Percentiles rank a stretch among this genome's conserved stretches.
Evolutionary conservation across 2,888 invertebrate genomes (phyloP).

Genomic region (Papilio gigon): DNA sequence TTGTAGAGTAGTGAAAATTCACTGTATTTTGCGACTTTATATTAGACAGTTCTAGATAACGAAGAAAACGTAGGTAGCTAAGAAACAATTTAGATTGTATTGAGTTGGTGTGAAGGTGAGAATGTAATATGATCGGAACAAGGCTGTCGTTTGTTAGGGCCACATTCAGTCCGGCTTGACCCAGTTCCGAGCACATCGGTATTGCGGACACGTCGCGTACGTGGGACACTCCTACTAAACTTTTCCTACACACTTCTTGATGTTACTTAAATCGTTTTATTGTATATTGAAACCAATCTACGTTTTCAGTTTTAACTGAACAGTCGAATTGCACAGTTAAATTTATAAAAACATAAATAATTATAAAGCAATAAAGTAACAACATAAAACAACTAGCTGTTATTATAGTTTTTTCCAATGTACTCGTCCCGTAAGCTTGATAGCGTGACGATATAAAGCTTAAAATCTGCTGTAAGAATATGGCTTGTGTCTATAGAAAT

Average conservation of each 20-base stretch:
- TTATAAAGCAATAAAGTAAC: too few species aligned
- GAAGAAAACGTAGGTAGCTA: background rate
- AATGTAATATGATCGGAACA: conserved; percentile 12
- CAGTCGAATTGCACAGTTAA: too few species aligned
- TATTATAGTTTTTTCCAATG: too few species aligned
- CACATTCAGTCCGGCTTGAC: conserved; percentile 30
- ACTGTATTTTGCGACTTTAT: background rate
- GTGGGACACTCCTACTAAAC: conserved; percentile 4
- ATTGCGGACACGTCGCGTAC: conserved; percentile 13
- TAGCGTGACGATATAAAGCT: too few species aligned
- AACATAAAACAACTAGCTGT: too few species aligned
- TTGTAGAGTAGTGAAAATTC: too few species aligned
- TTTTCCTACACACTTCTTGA: background rate
- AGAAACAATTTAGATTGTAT: conserved; percentile 6
- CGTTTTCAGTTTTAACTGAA: too few species aligned
- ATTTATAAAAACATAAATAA: too few species aligned
- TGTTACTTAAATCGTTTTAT: background rate
- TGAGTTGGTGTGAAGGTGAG: conserved; percentile 18
- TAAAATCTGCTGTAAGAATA: too few species aligned
- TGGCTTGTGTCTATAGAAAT: too few species aligned
- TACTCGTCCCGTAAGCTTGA: too few species aligned
- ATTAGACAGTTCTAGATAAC: background rate
- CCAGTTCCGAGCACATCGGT: conserved; percentile 22
- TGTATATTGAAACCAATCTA: background rate
- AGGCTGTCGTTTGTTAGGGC: conserved; percentile 19